Percentiles rank a stretch among this genome's conserved stretches.
phyloP scores from a whole-genome alignment of 2,113 vertebrate species.

The Etheostoma cragini region DNA sequence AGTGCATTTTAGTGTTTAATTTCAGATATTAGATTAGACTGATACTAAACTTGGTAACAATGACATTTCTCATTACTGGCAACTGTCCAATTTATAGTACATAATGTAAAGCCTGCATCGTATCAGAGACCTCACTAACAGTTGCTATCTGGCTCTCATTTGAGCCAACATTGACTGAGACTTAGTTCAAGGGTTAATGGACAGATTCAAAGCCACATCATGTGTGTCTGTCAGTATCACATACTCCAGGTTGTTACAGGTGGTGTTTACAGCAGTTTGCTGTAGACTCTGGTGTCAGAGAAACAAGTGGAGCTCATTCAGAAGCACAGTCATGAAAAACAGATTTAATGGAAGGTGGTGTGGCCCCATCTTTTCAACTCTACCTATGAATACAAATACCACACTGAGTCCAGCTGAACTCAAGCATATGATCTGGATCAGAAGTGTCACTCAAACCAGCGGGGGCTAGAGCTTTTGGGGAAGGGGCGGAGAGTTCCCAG shows the following conservation, averaged over 20 bases:
- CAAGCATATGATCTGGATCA: constrained; percentile 38
- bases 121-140: background rate
- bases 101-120: background rate
- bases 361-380: constrained; percentile 6
- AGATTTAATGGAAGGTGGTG: background rate
- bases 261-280: background rate
- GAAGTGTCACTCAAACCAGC: constrained; percentile 48
- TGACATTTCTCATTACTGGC: no score
- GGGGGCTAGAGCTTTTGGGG: constrained; percentile 15
- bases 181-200: constrained; percentile 29
- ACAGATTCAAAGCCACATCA: background rate
- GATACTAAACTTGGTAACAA: background rate
- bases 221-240: background rate
- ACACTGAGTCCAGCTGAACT: constrained; percentile 25
- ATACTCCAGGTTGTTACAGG: background rate
- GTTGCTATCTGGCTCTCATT: background rate
- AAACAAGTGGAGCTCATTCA: constrained; percentile 34
- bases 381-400: constrained; percentile 10
- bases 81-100: no score
- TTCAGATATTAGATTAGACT: background rate
- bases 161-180: background rate
- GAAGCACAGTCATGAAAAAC: background rate
- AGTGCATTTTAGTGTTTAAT: background rate
- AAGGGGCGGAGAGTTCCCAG: constrained; percentile 55
- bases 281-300: background rate